Conservation (phyloP, 2,888 invertebrate genomes). For the Coecobrya sp. region DNA sequence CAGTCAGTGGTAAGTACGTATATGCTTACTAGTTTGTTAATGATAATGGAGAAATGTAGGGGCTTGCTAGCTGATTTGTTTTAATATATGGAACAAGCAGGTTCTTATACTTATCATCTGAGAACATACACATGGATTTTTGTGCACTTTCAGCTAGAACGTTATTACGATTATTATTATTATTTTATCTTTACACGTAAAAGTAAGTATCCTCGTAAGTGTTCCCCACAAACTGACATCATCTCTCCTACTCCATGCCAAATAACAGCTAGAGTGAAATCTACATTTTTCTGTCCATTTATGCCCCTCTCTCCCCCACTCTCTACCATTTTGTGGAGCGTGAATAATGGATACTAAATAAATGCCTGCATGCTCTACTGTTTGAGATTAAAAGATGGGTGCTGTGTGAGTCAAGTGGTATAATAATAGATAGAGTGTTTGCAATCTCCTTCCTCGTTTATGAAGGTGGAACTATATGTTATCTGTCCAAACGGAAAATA, state of each 20-base stretch:
- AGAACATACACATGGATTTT: not conserved
- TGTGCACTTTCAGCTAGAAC: conserved; percentile 11
- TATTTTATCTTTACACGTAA: conserved; percentile 47
- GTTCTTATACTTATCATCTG: conserved; percentile 28
- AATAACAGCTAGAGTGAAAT: conserved; percentile 21
- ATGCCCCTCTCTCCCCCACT: not conserved
- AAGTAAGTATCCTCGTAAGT: not conserved
- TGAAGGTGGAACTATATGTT: not conserved
- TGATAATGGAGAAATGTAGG: conserved; percentile 41
- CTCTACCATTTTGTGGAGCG: conserved; percentile 43
- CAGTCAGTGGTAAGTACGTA: conserved; percentile 3
- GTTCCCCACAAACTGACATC: conserved; percentile 41
- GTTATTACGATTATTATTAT: conserved; percentile 41
- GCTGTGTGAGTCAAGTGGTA: not conserved
- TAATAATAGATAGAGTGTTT: not conserved
- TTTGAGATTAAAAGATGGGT: conserved; percentile 16
- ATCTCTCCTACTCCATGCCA: conserved; percentile 13
- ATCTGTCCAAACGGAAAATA: not conserved
- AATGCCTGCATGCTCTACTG: conserved; percentile 4
- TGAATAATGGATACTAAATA: conserved; percentile 71
- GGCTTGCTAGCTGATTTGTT: not conserved
- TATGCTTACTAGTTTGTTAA: conserved; percentile 34
- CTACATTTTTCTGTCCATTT: conserved; percentile 44
- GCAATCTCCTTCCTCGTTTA: not conserved
- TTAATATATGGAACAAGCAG: not conserved